Conservation (phyloP, 1,140 invertebrate species). For the Drosophila kanapiae region DNA sequence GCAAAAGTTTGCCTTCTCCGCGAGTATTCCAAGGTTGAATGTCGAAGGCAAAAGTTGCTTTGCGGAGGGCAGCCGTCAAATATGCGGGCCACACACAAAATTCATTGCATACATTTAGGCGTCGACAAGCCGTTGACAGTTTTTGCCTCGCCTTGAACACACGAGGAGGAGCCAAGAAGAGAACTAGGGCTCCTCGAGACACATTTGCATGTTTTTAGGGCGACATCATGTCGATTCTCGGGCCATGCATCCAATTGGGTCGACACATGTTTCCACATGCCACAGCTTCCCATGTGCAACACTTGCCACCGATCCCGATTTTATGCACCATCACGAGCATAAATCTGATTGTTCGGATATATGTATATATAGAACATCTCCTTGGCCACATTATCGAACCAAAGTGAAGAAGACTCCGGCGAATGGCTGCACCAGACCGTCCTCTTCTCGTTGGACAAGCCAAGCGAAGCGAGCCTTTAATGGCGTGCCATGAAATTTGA, state of each 20-base stretch:
- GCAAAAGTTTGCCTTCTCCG: slow-evolving; percentile 51
- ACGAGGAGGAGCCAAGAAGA: not conserved
- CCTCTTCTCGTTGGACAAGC: not conserved
- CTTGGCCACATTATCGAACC: not conserved
- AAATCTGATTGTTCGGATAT: slow-evolving; percentile 8
- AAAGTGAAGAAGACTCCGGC: not conserved
- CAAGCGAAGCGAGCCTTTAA: slow-evolving; percentile 40
- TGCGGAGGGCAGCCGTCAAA: slow-evolving; percentile 55
- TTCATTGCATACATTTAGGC: slow-evolving; percentile 65
- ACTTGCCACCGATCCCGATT: slow-evolving; percentile 10
- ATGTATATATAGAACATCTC: not conserved
- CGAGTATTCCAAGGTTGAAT: slow-evolving; percentile 34
- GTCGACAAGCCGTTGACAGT: slow-evolving; percentile 75
- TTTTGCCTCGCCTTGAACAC: slow-evolving; percentile 43
- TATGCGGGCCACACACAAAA: slow-evolving; percentile 66
- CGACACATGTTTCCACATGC: slow-evolving; percentile 56
- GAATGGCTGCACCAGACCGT: slow-evolving; percentile 7
- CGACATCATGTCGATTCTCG: slow-evolving; percentile 55
- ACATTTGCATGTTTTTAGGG: slow-evolving; percentile 74
- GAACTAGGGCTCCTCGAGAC: slow-evolving; percentile 4
- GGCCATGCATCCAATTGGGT: slow-evolving; percentile 45
- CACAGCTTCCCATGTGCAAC: slow-evolving; percentile 3
- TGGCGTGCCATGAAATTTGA: slow-evolving; percentile 54
- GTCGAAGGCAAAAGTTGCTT: slow-evolving; percentile 52
- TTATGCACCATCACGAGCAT: slow-evolving; percentile 19